phyloP scores from a whole-genome alignment of 2,888 invertebrate genomes.

The Achlya flavicornis region DNA sequence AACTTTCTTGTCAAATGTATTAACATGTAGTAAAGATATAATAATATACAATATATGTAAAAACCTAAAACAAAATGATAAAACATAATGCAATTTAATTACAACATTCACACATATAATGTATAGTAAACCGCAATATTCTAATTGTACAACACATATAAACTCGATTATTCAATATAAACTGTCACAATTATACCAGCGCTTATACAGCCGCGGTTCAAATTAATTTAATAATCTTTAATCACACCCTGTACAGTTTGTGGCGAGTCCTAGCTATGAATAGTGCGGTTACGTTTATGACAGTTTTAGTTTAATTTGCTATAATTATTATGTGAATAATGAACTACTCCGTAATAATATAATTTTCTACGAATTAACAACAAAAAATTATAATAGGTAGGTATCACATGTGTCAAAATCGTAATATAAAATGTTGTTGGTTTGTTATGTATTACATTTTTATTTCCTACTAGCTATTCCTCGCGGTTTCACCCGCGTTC shows the following conservation, averaged over 20 bases:
- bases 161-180: constrained; percentile 3
- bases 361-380: no score
- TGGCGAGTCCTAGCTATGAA: constrained; percentile 16
- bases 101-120: not conserved
- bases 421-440: no score
- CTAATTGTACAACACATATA: constrained; percentile 1
- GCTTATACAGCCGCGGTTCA: constrained; percentile 13
- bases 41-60: no score
- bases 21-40: no score
- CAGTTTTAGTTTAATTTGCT: not conserved
- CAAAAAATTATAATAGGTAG: no score
- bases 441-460: no score
- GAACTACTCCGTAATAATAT: no score
- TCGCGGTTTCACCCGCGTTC: no score
- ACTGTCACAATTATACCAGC: constrained; percentile 3
- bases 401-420: no score
- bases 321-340: no score
- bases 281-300: constrained; percentile 3
- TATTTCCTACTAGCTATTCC: no score
- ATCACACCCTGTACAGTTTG: constrained; percentile 14
- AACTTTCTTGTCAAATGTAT: no score
- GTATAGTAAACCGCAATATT: not conserved
- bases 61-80: not conserved
- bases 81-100: not conserved
- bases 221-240: constrained; percentile 26